A percentile compares a stretch with the other conserved stretches of the same genome.
Conservation (phyloP, 2,888 invertebrate species). For the Xanthia togata region DNA sequence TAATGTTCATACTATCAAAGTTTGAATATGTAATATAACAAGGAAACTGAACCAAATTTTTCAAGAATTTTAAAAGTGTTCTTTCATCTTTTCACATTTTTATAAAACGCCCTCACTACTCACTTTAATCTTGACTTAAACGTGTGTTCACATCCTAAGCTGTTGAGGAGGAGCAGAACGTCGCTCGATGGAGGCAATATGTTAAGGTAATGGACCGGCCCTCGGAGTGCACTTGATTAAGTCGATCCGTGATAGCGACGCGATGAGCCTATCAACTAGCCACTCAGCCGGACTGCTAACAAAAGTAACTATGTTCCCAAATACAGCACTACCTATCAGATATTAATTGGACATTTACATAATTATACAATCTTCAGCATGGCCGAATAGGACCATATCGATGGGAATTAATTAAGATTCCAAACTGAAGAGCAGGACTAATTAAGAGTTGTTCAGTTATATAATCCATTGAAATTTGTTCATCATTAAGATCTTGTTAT, state of each 20-base stretch:
- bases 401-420: constrained; percentile 52
- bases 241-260: constrained; percentile 77
- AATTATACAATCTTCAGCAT: constrained; percentile 52
- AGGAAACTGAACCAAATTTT: not conserved
- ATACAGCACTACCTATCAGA: constrained; percentile 43
- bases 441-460: constrained; percentile 53
- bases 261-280: constrained; percentile 76
- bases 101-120: constrained; percentile 34
- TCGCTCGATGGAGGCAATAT: constrained; percentile 76
- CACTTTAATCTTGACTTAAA: constrained; percentile 48
- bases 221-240: constrained; percentile 82
- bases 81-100: constrained; percentile 17
- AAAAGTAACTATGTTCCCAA: constrained; percentile 55
- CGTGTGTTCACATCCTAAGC: constrained; percentile 56
- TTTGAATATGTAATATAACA: not conserved
- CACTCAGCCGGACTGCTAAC: constrained; percentile 65
- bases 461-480: constrained; percentile 37
- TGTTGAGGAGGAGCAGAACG: constrained; percentile 59
- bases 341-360: constrained; percentile 63
- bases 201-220: constrained; percentile 80
- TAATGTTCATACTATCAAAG: not conserved
- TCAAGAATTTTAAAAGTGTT: constrained; percentile 1
- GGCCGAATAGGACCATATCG: constrained; percentile 37
- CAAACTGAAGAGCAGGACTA: constrained; percentile 49
- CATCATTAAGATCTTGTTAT: constrained; percentile 27